phyloP scores from a whole-genome alignment of 2,113 vertebrate species.

The Pseudonaja textilis region DNA sequence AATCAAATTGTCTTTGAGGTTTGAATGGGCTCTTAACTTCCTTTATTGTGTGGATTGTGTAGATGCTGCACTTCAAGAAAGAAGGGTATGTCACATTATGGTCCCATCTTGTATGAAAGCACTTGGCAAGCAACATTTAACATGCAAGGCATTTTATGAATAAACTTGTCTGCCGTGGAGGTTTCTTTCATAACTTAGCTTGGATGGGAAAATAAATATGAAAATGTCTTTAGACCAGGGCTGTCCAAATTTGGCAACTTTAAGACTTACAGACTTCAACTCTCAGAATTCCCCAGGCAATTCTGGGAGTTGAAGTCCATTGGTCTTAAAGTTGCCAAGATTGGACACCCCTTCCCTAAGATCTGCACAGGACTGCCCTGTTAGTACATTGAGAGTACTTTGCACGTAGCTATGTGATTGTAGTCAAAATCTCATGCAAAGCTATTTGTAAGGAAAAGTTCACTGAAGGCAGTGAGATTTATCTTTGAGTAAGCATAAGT shows the following conservation, averaged over 20 bases:
- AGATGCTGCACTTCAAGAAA: not conserved
- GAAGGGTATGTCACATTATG: not conserved
- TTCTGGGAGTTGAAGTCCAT: not conserved
- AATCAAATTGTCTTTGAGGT: not conserved
- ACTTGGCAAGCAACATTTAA: not conserved
- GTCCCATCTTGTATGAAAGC: too few species aligned
- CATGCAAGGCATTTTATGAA: slow-evolving; percentile 8
- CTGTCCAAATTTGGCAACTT: not conserved
- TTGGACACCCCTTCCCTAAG: not conserved
- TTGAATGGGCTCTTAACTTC: not conserved
- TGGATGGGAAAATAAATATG: not conserved
- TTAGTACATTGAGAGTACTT: not conserved
- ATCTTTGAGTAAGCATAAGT: not conserved
- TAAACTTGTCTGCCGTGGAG: not conserved
- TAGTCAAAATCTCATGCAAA: not conserved
- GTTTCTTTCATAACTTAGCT: slow-evolving; percentile 11
- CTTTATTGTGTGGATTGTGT: not conserved
- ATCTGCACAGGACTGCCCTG: not conserved
- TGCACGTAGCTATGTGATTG: not conserved
- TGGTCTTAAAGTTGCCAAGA: not conserved
- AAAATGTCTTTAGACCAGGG: not conserved
- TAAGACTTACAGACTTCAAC: not conserved
- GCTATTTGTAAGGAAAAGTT: not conserved
- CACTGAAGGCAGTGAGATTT: not conserved
- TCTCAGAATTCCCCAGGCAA: not conserved